A percentile compares a stretch with the other conserved stretches of the same genome.
phyloP scores from a whole-genome alignment of 2,797 vertebrate species.

The Nothura maculosa region DNA sequence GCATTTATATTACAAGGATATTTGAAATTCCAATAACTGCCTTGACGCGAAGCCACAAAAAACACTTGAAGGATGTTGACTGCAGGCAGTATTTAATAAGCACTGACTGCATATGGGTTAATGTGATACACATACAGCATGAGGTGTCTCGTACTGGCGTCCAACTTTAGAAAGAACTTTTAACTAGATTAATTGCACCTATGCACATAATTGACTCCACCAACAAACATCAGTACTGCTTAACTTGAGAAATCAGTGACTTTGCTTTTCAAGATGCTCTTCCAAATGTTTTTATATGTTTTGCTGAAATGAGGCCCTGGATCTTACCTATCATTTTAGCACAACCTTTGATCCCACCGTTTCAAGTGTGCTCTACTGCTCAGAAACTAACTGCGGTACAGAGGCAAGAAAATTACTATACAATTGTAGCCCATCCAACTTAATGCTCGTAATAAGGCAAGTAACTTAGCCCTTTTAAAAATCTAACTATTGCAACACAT shows the following conservation, averaged over 20 bases:
- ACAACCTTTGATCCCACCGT: neutral
- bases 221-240: neutral
- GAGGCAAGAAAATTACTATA: neutral
- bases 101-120: fast-evolving
- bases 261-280: neutral
- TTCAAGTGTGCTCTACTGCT: neutral
- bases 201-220: neutral
- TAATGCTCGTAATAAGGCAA: neutral
- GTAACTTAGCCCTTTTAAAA: neutral
- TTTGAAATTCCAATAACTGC: neutral
- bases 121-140: neutral
- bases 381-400: neutral
- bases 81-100: neutral
- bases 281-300: neutral
- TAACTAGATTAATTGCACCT: neutral
- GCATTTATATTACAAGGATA: neutral
- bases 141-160: fast-evolving
- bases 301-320: neutral
- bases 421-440: neutral
- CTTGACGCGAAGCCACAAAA: neutral
- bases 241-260: neutral
- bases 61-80: neutral
- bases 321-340: neutral
- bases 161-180: neutral
- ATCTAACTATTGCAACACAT: neutral